Conservation (phyloP, 1,140 invertebrate genomes). For the Arion vulgaris region DNA sequence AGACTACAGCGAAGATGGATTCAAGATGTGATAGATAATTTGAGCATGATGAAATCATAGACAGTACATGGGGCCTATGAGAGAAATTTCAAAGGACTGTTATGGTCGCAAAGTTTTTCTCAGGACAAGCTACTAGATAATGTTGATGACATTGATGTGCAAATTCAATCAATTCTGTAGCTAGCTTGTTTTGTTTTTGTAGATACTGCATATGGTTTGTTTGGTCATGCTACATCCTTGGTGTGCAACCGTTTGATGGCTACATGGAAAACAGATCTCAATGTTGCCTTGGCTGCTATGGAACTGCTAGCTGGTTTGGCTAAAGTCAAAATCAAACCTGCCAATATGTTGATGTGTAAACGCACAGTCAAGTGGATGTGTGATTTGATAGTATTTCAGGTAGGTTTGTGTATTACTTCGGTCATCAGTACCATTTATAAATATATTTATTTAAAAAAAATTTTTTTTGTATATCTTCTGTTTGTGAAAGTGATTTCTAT, state of each 20-base stretch:
- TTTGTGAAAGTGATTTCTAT: no score
- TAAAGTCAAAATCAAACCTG: conserved; percentile 69
- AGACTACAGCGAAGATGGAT: no score
- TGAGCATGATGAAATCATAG: no score
- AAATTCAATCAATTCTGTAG: no score
- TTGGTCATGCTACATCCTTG: conserved; percentile 91
- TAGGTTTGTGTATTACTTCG: not conserved
- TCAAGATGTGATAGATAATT: no score
- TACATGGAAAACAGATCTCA: conserved; percentile 96
- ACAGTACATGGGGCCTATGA: no score
- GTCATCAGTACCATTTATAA: not conserved
- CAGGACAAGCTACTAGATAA: no score
- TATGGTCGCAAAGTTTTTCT: no score
- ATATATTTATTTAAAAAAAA: no score
- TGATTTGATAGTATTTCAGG: conserved; percentile 92
- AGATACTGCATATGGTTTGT: conserved; percentile 89
- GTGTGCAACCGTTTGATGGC: conserved; percentile 95
- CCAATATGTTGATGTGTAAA: conserved; percentile 71
- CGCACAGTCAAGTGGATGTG: conserved; percentile 97
- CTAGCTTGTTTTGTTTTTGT: conserved; percentile 11
- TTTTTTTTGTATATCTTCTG: no score
- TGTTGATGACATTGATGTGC: no score
- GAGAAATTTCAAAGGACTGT: no score
- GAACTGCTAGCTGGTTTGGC: conserved; percentile 92
- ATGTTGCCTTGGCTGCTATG: conserved; percentile 92